phyloP scores from a whole-genome alignment of 2,797 vertebrate genomes.

The Tragelaphus eurycerus region DNA sequence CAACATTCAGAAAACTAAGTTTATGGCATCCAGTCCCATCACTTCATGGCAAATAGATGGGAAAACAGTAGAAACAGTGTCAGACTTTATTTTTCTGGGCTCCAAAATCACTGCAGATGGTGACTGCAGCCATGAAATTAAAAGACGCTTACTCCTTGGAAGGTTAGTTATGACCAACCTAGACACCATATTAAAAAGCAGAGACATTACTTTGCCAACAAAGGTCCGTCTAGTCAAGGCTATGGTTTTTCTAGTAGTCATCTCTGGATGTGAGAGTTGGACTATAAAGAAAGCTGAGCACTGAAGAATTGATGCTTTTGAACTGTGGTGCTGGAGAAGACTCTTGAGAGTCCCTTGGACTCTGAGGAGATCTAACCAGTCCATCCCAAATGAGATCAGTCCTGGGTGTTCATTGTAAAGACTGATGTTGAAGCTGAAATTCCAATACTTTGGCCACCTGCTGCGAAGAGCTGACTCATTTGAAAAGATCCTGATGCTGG shows the following conservation, averaged over 20 bases:
- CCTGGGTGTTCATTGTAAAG: neutral
- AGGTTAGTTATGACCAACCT: neutral
- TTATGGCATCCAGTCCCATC: neutral
- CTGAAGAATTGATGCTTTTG: neutral
- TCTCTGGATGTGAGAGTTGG: neutral
- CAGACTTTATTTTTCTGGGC: neutral
- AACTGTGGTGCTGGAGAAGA: neutral
- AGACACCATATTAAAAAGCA: neutral
- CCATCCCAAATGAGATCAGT: neutral
- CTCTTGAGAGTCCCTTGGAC: neutral
- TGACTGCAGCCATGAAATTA: neutral
- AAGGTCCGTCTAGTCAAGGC: fast-evolving
- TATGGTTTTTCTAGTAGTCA: neutral
- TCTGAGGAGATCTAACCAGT: neutral
- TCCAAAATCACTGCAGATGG: neutral
- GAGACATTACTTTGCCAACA: neutral
- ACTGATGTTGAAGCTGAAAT: neutral
- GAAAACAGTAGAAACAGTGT: neutral
- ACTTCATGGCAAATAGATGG: neutral
- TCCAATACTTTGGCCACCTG: neutral
- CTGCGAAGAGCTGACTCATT: neutral
- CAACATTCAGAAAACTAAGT: neutral
- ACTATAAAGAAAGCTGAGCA: fast-evolving
- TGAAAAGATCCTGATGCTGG: neutral
- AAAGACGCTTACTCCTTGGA: neutral